Conservation (phyloP, 2,113 vertebrate species). For the Entomyzon cyanotis region DNA sequence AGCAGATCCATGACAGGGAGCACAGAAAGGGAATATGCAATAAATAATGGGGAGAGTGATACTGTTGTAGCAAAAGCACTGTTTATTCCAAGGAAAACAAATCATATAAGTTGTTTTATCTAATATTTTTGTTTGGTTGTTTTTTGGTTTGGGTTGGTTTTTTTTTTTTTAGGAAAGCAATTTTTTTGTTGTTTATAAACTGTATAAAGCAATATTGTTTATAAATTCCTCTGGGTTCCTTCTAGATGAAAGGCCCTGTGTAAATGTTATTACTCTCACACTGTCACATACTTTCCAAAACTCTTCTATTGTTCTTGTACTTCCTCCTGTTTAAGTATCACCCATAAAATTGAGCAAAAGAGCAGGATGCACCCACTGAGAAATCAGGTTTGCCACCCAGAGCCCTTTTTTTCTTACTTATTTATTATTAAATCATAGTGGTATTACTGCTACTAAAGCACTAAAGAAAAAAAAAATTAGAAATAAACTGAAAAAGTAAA, state of each 20-base stretch:
- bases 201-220: slow-evolving; percentile 58
- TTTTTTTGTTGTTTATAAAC: slow-evolving; percentile 66
- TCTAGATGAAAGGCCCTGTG: slow-evolving; percentile 56
- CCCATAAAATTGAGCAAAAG: not conserved
- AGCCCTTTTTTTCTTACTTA: not conserved
- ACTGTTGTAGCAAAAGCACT: not conserved
- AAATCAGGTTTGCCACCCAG: not conserved
- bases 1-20: not conserved
- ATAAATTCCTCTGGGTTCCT: slow-evolving; percentile 55
- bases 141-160: not conserved
- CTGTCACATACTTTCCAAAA: slow-evolving; percentile 37
- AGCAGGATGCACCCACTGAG: not conserved
- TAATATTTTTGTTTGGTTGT: slow-evolving; percentile 10
- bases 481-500: not conserved
- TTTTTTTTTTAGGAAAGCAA: not conserved
- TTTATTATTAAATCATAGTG: not conserved
- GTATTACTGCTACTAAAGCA: not conserved
- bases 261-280: slow-evolving; percentile 52
- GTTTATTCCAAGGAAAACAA: slow-evolving; percentile 66
- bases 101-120: slow-evolving; percentile 38
- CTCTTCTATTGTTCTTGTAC: slow-evolving; percentile 58
- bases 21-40: not conserved
- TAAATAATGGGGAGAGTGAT: not conserved
- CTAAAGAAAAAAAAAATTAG: not conserved
- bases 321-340: slow-evolving; percentile 49